Conservation (phyloP, 2,113 vertebrate genomes). For the Hippoglossus stenolepis region DNA sequence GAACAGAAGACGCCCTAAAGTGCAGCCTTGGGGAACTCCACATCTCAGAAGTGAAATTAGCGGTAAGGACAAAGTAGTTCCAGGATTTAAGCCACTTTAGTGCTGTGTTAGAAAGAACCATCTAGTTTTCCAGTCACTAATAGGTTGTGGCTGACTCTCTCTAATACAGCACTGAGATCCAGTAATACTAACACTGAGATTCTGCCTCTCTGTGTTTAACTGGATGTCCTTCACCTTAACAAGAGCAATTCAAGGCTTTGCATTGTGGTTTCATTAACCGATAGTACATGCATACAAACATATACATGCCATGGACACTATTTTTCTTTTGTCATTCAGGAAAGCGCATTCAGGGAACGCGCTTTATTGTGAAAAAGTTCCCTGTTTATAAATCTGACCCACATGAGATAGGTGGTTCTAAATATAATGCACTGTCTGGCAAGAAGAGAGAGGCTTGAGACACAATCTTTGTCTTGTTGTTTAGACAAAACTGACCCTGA, state of each 20-base stretch:
- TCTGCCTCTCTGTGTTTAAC: neutral
- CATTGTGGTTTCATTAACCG: neutral
- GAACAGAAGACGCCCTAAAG: neutral
- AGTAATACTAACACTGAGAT: neutral
- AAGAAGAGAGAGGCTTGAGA: neutral
- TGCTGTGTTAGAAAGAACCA: neutral
- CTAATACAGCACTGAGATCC: neutral
- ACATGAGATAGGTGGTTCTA: neutral
- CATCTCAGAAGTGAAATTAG: neutral
- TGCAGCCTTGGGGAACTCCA: neutral
- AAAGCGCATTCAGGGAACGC: too few species aligned
- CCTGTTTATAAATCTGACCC: constrained; percentile 1
- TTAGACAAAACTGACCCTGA: constrained; percentile 10
- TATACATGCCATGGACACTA: neutral
- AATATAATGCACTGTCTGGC: neutral
- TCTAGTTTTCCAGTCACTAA: neutral
- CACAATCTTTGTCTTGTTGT: neutral
- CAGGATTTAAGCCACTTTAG: neutral
- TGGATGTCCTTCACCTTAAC: neutral
- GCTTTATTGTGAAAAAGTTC: neutral
- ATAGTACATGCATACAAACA: too few species aligned
- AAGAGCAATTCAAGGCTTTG: neutral
- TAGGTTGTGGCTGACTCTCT: neutral
- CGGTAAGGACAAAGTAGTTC: neutral
- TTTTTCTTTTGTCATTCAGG: neutral